Evolutionary conservation across 1,140 invertebrate genomes (phyloP), one percentile per base, ranked within the genome.

Genomic region (Rhagoletis zephyria): DNA sequence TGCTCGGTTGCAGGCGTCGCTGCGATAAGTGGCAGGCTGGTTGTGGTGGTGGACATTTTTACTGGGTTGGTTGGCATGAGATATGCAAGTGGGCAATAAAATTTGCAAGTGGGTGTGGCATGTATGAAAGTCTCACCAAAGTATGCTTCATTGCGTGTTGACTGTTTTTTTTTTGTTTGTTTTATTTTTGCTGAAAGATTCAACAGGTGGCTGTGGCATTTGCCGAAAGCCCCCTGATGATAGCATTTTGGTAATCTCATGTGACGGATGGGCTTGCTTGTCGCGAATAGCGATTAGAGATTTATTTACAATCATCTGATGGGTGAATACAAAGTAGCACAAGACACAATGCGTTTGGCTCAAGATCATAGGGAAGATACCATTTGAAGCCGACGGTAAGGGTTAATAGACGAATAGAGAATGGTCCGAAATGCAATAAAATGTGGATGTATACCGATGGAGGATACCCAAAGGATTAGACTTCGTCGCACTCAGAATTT

Each of bases 41-140:
- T 63, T n/a, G 51, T 81, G 74, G 48, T 48, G 45, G n/a, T 51
- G 74, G 45, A 30, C 19, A 5, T 7, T 16, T 81, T 81, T 45
- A 10, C 48, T 81, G 45, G 5, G 16, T 81, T 48, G 70, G 12
- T 12, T 56, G 42, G 48, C n/a, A 7, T 81, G 16, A 81, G n/a
- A 81, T 81, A 81, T 81, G 51, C 48, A 81, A 59, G 74, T 56
- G 74, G 48, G 74, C 48, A 81, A 59, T 81, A 81, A 81, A 81
- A 81, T 81, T 81, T n/a, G 48, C 74, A 81, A 56, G 74, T 48
- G 74, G 74, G 74, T 30, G 74, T 81, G 74, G n/a, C 74, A 56
- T 81, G 4, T 81, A 81, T n/a, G 64, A 56, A 48, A 81, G 56
- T 59, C 74, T 56, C n/a, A 59, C 45, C 9, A 51, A 81, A 81